Evolutionary conservation across 2,888 invertebrate species (phyloP), one percentile per base, ranked within the genome.

Genomic region (Himalopsyche kuldschensis): DNA sequence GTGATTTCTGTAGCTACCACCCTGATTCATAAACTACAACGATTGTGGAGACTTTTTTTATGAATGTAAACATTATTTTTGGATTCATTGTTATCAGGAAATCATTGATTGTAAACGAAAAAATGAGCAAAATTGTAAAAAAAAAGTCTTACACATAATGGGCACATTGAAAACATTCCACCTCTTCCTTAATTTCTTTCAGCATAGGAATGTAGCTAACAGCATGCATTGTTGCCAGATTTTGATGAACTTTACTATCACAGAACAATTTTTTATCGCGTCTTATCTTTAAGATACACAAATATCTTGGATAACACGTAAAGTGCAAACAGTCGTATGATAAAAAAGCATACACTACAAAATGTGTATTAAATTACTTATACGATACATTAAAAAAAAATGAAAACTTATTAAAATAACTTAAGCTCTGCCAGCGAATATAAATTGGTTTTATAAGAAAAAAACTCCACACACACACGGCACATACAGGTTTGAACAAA

Each of bases 191-290:
- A 27, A 84, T 85, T 79, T 84, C 79, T 27, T 84, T 85, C 31
- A 86, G 75, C 69, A 86, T 69, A 24, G 85, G 84, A 81, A 86
- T 80, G 55, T 83, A 84, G 55, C 82, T 84, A 24, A 84, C 85
- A 24, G 83, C 83, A 32, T 86, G 85, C 86, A 86, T 86, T 32
- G 78, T 80, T 17, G 80, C 81, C 31, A 63, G 63, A 31, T 63
- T 79, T 31, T 63, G n/a, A 8, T 30, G 80, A 84, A 78, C 47
- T 27, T 82, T 24, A 24, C 76, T 84, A 81, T 81, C 81, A 63
- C 41, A 32, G n/a, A 76, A 69, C n/a, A 77, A 41, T 78, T 35
- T 20, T 78, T 78, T 82, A 75, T 82, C 75, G 79, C 75, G 79
- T 32, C 30, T 78, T 78, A 63, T 75, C 69, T 81, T 78, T 80